A percentile compares a stretch with the other conserved stretches of the same genome.
Conservation (phyloP, 2,113 vertebrate species). For the Gambusia affinis region DNA sequence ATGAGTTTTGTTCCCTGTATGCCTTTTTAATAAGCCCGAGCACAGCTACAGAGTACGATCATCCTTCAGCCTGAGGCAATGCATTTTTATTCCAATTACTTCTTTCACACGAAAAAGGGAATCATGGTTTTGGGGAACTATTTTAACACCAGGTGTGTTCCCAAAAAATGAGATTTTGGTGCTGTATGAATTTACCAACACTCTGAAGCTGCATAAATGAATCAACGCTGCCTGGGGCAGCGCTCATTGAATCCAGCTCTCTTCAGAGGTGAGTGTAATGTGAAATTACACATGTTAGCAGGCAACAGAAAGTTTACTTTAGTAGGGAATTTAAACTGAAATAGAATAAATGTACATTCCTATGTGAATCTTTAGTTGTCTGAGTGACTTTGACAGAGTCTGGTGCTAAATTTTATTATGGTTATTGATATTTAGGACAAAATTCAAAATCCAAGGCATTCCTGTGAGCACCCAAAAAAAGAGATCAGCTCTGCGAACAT, state of each 20-base stretch:
- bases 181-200: constrained; percentile 36
- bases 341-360: background rate
- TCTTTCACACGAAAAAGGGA: constrained; percentile 28
- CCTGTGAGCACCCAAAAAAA: constrained; percentile 10
- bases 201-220: constrained; percentile 45
- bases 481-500: background rate
- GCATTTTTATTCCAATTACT: constrained; percentile 57
- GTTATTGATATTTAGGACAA: background rate
- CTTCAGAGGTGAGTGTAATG: constrained; percentile 14
- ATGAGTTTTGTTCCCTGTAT: constrained; percentile 17
- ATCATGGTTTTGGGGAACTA: constrained; percentile 29
- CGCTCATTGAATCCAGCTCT: constrained; percentile 24
- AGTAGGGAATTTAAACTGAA: background rate
- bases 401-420: background rate
- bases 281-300: constrained; percentile 12
- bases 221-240: constrained; percentile 39
- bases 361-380: background rate
- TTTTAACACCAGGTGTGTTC: constrained; percentile 38
- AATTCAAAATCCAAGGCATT: constrained; percentile 15
- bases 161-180: constrained; percentile 32
- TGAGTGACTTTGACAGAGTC: background rate
- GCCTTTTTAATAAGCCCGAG: constrained; percentile 46
- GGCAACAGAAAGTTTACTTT: background rate
- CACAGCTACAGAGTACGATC: constrained; percentile 34
- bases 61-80: constrained; percentile 48